These are phyloP conservation scores for Cisticola juncidis DNA, from an alignment of 2,113 vertebrate species.

Conservation along the genomic window DNA sequence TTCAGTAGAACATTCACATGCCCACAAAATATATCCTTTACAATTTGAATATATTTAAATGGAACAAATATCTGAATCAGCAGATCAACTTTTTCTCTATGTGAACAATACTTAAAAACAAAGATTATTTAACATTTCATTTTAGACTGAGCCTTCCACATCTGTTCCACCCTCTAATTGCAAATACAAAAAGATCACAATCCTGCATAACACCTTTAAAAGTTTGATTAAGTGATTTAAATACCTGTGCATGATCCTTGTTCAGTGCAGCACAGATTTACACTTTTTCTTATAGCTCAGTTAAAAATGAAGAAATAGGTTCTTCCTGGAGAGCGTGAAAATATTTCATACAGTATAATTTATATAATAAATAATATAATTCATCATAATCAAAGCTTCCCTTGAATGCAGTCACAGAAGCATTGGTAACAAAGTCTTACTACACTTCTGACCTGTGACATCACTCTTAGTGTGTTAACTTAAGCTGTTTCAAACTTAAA, in stretches of 20 bases:
- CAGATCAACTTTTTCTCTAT: neutral
- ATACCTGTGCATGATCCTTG: neutral
- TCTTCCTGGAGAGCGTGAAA: neutral
- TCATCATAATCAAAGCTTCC: neutral
- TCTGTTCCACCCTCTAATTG: slow-evolving; percentile 18
- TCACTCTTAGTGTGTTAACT: neutral
- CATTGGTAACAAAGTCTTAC: neutral
- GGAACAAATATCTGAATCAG: neutral
- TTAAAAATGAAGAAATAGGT: neutral
- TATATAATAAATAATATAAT: neutral
- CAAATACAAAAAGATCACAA: slow-evolving; percentile 10
- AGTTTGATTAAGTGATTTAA: slow-evolving; percentile 34
- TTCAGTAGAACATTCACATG: neutral
- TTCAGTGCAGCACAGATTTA: neutral
- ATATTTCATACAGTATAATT: neutral
- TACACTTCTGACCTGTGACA: neutral
- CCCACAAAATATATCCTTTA: neutral
- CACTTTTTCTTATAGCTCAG: neutral
- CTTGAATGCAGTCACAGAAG: neutral
- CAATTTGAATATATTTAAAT: neutral
- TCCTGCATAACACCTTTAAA: slow-evolving; percentile 17
- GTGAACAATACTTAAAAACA: slow-evolving; percentile 1
- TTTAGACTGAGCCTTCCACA: slow-evolving; percentile 4
- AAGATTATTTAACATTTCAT: neutral
- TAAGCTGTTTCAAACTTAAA: neutral